These are phyloP conservation scores for Alfaro cultratus DNA, from an alignment of 2,797 vertebrate species.

Conservation along the genomic window DNA sequence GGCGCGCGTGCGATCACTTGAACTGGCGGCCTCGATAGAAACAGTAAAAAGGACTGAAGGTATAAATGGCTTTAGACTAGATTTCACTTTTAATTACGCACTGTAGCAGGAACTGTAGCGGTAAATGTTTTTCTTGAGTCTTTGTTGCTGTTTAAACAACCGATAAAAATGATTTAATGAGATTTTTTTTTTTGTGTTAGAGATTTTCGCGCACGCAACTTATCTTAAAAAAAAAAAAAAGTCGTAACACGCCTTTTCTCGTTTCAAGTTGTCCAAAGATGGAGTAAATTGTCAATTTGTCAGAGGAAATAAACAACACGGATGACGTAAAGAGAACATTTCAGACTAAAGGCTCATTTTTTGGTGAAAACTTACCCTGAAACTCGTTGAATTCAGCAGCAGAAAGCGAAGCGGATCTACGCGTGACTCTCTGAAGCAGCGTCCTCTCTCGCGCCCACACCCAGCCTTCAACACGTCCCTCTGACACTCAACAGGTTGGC, in stretches of 20 bases:
- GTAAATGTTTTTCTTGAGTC: not conserved
- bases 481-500: constrained; percentile 74
- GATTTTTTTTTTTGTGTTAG: not conserved
- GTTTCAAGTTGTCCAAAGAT: not conserved
- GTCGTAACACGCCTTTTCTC: not conserved
- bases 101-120: not conserved
- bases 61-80: not conserved
- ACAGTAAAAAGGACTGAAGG: not conserved
- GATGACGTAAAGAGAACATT: not conserved
- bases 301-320: not conserved
- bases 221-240: not conserved
- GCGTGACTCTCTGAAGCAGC: not conserved
- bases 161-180: not conserved
- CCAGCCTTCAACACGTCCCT: constrained; percentile 36
- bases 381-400: not conserved
- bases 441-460: constrained; percentile 62
- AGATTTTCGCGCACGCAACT: not conserved
- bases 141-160: not conserved
- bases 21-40: not conserved
- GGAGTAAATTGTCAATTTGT: not conserved
- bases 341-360: accelerated
- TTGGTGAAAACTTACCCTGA: constrained; percentile 49
- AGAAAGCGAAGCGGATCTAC: constrained; percentile 14
- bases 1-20: not conserved
- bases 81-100: not conserved